Base-by-base conservation (phyloP, 1,140 invertebrate genomes). In the Rhynchophorus ferrugineus region DNA sequence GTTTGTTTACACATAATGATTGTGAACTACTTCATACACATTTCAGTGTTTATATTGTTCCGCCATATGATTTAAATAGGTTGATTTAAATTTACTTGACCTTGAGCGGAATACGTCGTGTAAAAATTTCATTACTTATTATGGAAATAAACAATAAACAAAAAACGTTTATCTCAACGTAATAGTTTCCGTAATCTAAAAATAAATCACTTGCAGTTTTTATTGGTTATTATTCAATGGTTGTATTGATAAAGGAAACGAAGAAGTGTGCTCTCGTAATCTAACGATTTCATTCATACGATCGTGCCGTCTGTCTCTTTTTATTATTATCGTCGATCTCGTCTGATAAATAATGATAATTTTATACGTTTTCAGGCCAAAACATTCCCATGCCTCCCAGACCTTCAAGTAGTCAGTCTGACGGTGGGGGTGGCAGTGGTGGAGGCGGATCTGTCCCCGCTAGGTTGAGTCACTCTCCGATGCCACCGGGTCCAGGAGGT, bases 361-460 rank as follows among this genome's bases (percentile, higher is more conserved):
- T n/a, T n/a, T n/a, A n/a, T n/a, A n/a, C n/a, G n/a, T 50, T 72
- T 73, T n/a, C 71, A 90, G 87, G 87, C 67, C 87, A 89, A 79
- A 90, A 86, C 80, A 84, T 91, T 83, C 84, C 87, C 71, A 90
- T 91, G 85, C 88, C 88, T 70, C 88, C 88, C 63, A 80, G 91
- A 63, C 90, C 91, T 67, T 86, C 89, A 60, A 92, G 89, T 69
- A 87, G 89, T 72, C 85, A 91, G 70, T 86, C 89, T 60, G 87
- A 89, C 75, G 81, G 81, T 71, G 80, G 79, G 74, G 82, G 78
- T 67, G 81, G 78, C 67, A 74, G 76, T 57, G 43, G 43, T 84
- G 78, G 79, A 80, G 59, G 79, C 58, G 37, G 80, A 65, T 44
- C 44, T 14, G 41, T 54, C n/a, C 45, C 44, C 21, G 41, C 52